phyloP scores from a whole-genome alignment of 2,113 vertebrate genomes.

The Morone saxatilis region DNA sequence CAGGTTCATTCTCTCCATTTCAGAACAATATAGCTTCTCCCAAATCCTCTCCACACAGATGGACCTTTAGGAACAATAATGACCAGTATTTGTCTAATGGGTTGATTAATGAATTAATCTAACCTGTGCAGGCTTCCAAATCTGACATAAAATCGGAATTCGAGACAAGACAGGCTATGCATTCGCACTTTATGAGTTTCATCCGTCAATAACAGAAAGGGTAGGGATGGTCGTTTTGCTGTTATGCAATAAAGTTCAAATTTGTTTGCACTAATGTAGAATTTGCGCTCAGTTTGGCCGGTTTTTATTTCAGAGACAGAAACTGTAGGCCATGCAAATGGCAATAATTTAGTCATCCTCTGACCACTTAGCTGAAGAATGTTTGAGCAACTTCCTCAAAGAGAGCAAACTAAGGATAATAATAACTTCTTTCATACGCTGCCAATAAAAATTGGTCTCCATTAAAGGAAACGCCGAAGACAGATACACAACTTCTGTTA shows the following conservation, averaged over 20 bases:
- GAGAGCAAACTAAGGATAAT: slow-evolving; percentile 53
- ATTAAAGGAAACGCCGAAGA: slow-evolving; percentile 30
- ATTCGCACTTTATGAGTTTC: slow-evolving; percentile 87
- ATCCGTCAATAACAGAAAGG: slow-evolving; percentile 76
- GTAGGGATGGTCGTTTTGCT: slow-evolving; percentile 74
- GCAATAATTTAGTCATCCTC: slow-evolving; percentile 57
- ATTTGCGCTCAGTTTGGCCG: slow-evolving; percentile 60
- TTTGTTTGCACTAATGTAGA: slow-evolving; percentile 80
- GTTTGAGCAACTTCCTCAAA: slow-evolving; percentile 56
- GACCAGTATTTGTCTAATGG: slow-evolving; percentile 26
- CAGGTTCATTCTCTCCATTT: slow-evolving; percentile 41
- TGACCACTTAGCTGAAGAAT: slow-evolving; percentile 61
- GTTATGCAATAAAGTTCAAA: slow-evolving; percentile 84
- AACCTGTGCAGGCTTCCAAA: slow-evolving; percentile 60
- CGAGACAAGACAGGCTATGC: slow-evolving; percentile 78
- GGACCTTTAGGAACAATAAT: slow-evolving; percentile 11
- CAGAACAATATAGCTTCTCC: slow-evolving; percentile 29
- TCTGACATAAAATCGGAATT: slow-evolving; percentile 46
- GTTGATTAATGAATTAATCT: slow-evolving; percentile 14
- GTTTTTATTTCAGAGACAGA: slow-evolving; percentile 71
- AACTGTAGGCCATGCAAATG: slow-evolving; percentile 73
- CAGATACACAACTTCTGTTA: slow-evolving; percentile 38
- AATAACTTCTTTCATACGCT: slow-evolving; percentile 43
- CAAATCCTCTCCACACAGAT: slow-evolving; percentile 38
- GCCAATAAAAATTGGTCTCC: slow-evolving; percentile 54